Evolutionary conservation across 2,113 vertebrate genomes (phyloP), one percentile per base, ranked within the genome.

Genomic region (Mobula hypostoma): DNA sequence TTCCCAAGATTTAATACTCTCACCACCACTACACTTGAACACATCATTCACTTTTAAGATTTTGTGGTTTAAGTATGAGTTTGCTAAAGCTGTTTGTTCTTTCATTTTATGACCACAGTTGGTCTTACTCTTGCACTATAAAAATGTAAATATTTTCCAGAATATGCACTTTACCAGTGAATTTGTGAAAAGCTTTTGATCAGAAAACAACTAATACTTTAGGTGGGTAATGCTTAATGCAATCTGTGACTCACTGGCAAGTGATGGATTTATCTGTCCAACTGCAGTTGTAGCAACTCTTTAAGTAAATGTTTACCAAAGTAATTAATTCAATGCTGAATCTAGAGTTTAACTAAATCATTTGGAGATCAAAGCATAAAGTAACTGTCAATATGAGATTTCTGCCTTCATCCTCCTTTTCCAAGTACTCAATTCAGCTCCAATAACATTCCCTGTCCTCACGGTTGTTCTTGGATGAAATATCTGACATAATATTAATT

Each of bases 251-350:
- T 68, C 87, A 68, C 29, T 36, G 63, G n/a, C 61, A 90, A 90
- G 87, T n/a, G 87, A 90, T 32, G n/a, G 87, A 90, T 63, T 68
- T 90, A 19, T 83, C 9, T 83, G 9, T 15, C 15, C 0, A 17
- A 5, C n/a, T 17, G 29, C 61, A 68, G n/a, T 61, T 68, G n/a
- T 90, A 17, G 40, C 6, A 56, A 5, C 87, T 68, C 87, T 66
- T 63, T 68, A 32, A 36, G 21, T 32, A n/a, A 90, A 90, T 17
- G 61, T 36, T 90, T 90, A 68, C n/a, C 12, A 21, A 19, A 90
- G 63, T 90, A 90, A 63, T 27, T 36, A n/a, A 32, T 66, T 90
- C 87, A 90, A n/a, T 68, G n/a, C 87, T 90, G 29, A 87, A 68
- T 68, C 2, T 90, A 19, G 29, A 90, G n/a, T 68, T 63, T 66